Base-by-base conservation (phyloP, 2,113 vertebrate species). In the Vulpes ferrilata region DNA sequence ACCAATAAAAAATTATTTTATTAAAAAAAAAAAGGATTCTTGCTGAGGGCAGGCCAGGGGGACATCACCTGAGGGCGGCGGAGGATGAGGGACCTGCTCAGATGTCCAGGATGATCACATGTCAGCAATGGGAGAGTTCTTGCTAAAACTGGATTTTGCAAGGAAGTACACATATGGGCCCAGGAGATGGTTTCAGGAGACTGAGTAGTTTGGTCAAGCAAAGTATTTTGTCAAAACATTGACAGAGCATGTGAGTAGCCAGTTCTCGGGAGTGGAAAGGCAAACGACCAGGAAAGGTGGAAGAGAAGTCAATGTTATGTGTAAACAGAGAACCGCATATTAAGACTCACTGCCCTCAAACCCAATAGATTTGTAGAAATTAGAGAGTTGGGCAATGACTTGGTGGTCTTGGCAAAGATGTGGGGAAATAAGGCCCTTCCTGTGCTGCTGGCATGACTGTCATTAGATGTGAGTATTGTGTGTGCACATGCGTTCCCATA, bases 351-450 rank as follows among this genome's bases (percentile, higher is more conserved):
- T 76, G 27, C 43, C 51, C 20, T 83, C 64, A 78, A 25, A 65
- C 38, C 27, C 11, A 69, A 59, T 16, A 95, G 30, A 87, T 90
- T 79, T 84, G 6, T 87, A 90, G 84, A 96, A 93, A 32, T 53
- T 64, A 83, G 38, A 35, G 92, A 95, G 38, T 23, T 20, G 27
- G 27, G 35, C 35, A 96, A 27, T 64, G 65, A 48, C 19, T 23
- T 81, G 38, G 65, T 22, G 92, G 30, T 87, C 74, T 80, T 81
- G n/a, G 80, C 76, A 90, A 96, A 90, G 23, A n/a, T 71, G 15
- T 64, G 23, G 55, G 30, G 35, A 84, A 83, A 27, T 13, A 76
- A 67, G 38, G 90, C 57, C 4, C n/a, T 6, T 12, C 22, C 9
- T 5, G 20, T 48, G 51, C 53, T 79, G 59, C 27, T 55, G 65